Percentiles rank a stretch among this genome's conserved stretches.
Conservation (phyloP, 2,113 vertebrate genomes). For the Alouatta palliata region DNA sequence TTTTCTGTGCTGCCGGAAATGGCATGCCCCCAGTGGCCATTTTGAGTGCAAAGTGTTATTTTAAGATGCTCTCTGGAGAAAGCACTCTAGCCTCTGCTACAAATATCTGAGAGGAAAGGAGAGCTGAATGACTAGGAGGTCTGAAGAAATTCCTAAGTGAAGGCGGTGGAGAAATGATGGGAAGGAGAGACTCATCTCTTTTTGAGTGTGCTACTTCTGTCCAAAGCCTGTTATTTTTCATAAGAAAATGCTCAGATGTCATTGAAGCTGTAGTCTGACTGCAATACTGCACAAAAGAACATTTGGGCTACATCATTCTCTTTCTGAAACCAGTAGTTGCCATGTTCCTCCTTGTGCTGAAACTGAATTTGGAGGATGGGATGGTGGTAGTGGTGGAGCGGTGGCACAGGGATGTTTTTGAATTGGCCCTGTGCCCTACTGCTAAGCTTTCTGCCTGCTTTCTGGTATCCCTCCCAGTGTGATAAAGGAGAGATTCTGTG, state of each 20-base stretch:
- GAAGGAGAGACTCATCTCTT: not conserved
- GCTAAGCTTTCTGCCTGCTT: not conserved
- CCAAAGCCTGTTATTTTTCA: not conserved
- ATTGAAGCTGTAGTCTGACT: not conserved
- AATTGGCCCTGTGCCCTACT: not conserved
- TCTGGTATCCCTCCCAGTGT: slow-evolving; percentile 22
- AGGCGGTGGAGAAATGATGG: not conserved
- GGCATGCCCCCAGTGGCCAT: slow-evolving; percentile 44
- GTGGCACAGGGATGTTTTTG: not conserved
- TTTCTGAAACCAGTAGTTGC: not conserved
- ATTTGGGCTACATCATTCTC: not conserved
- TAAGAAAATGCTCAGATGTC: not conserved
- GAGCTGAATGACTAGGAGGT: not conserved
- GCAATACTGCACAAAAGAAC: not conserved
- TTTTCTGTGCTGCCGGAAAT: slow-evolving; percentile 51
- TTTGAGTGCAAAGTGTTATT: slow-evolving; percentile 63
- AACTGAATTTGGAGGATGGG: not conserved
- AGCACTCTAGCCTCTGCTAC: not conserved
- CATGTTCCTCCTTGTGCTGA: not conserved
- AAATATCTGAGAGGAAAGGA: not conserved
- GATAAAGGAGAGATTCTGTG: slow-evolving; percentile 16
- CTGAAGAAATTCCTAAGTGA: slow-evolving; percentile 5
- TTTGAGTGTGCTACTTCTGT: not conserved
- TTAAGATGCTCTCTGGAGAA: slow-evolving; percentile 63
- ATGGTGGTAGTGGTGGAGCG: not conserved